These are phyloP conservation scores for Autographa pulchrina DNA, from an alignment of 2,888 invertebrate species.

Conservation along the genomic window DNA sequence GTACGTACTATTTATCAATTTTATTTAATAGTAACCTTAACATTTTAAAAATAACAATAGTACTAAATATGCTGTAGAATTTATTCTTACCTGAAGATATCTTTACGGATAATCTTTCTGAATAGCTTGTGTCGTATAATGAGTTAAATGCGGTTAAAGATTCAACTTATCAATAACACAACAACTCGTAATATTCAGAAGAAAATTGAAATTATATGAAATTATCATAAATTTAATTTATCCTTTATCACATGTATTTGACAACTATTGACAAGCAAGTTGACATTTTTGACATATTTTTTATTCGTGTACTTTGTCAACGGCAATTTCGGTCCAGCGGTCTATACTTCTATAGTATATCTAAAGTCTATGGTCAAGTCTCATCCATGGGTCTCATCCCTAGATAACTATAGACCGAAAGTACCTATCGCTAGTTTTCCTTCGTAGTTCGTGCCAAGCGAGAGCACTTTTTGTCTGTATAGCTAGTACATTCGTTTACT, in stretches of 20 bases:
- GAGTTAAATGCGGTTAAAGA: background rate
- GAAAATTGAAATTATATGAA: background rate
- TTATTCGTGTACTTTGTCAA: background rate
- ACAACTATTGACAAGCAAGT: background rate
- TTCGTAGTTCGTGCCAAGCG: no score
- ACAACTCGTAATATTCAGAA: conserved; percentile 18
- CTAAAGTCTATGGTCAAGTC: no score
- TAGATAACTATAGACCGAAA: no score
- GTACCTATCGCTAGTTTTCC: no score
- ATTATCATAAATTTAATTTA: background rate
- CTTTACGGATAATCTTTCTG: background rate
- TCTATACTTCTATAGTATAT: no score
- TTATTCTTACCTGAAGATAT: background rate
- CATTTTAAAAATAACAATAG: background rate
- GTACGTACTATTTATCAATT: background rate
- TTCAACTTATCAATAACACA: conserved; percentile 22
- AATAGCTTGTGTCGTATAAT: background rate
- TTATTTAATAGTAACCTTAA: background rate
- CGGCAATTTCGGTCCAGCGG: no score
- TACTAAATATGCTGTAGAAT: no score
- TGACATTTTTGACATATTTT: background rate
- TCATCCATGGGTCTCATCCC: no score
- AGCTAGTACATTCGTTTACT: no score
- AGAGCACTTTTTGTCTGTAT: no score
- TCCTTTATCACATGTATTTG: background rate